A percentile compares a stretch with the other conserved stretches of the same genome.
phyloP scores from a whole-genome alignment of 2,797 vertebrate genomes.

The Ceryle rudis region DNA sequence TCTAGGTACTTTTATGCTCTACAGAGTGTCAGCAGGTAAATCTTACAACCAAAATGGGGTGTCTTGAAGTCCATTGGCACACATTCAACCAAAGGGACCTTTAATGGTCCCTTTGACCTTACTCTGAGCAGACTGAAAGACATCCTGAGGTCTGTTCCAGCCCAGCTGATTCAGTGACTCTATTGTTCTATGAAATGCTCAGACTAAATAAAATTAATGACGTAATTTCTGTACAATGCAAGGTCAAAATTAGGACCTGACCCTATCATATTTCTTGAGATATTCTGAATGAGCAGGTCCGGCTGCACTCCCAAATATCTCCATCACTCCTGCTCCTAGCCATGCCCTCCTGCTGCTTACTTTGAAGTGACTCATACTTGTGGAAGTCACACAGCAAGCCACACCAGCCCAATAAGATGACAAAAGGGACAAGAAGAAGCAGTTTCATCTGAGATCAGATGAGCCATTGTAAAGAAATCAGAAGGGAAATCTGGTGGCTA shows the following conservation, averaged over 20 bases:
- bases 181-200: neutral
- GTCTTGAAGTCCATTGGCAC: neutral
- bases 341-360: neutral
- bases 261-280: neutral
- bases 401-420: neutral
- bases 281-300: neutral
- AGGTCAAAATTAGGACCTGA: neutral
- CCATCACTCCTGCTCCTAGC: neutral
- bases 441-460: neutral
- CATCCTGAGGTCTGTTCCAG: neutral
- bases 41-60: neutral
- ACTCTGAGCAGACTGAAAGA: neutral
- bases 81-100: neutral
- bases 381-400: neutral
- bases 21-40: neutral
- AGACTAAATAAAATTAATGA: neutral
- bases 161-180: neutral
- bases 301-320: neutral
- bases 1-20: neutral
- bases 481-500: neutral
- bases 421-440: neutral
- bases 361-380: neutral
- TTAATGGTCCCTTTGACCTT: neutral
- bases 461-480: neutral
- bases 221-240: neutral